phyloP scores from a whole-genome alignment of 2,113 vertebrate genomes.

The Tauraco erythrolophus region DNA sequence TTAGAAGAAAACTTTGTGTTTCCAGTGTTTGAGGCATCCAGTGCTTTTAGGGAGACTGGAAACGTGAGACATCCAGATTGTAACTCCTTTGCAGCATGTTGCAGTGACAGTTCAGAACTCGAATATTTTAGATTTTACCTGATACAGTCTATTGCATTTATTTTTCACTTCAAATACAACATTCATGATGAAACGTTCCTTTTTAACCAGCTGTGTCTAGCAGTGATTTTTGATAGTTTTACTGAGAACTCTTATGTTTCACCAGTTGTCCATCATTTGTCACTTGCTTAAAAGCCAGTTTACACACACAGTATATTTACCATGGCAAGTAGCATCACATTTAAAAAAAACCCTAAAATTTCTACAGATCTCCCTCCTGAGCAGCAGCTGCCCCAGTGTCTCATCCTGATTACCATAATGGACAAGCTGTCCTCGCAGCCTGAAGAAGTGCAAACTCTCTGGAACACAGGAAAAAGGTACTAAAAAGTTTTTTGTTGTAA shows the following conservation, averaged over 20 bases:
- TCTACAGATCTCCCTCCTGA: constrained; percentile 79
- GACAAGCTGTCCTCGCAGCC: constrained; percentile 83
- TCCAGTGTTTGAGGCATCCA: neutral
- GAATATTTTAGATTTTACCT: neutral
- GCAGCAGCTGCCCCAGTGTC: constrained; percentile 86
- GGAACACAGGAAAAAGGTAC: constrained; percentile 80
- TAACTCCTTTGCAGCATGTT: neutral
- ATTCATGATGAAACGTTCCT: neutral
- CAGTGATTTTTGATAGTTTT: neutral
- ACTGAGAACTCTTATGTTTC: neutral
- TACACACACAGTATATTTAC: neutral
- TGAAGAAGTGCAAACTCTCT: constrained; percentile 83
- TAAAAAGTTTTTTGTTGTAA: constrained; percentile 75
- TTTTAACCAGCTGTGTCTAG: neutral
- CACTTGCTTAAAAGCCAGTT: neutral
- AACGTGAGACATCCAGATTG: neutral
- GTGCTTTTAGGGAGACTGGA: neutral
- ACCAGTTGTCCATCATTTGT: neutral
- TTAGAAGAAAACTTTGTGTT: neutral
- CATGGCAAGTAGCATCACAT: neutral
- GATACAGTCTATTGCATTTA: neutral
- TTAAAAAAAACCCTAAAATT: neutral
- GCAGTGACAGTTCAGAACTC: neutral
- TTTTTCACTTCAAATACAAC: neutral
- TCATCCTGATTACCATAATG: constrained; percentile 83